phyloP scores from a whole-genome alignment of 2,113 vertebrate species.

The Callospermophilus lateralis region DNA sequence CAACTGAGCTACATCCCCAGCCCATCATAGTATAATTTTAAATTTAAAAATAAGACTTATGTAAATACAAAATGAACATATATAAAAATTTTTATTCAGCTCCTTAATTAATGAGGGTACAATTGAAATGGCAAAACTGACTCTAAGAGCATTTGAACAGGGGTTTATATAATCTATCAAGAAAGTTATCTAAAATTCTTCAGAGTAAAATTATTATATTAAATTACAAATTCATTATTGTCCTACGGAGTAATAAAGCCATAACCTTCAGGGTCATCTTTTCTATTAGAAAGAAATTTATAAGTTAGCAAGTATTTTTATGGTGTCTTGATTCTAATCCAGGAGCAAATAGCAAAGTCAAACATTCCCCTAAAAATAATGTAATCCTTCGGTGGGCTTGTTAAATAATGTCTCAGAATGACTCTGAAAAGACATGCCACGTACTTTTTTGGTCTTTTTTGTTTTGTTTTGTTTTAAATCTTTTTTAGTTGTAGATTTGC shows the following conservation, averaged over 20 bases:
- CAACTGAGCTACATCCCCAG: no score
- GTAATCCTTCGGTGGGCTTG: neutral
- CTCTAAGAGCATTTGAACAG: neutral
- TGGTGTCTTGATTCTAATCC: neutral
- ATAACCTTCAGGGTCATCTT: neutral
- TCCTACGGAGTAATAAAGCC: neutral
- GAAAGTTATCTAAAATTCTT: neutral
- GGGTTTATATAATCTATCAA: neutral
- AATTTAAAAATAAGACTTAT: neutral
- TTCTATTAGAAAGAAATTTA: constrained; percentile 23
- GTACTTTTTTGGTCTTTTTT: neutral
- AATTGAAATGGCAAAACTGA: neutral
- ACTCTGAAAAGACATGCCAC: neutral
- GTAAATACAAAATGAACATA: constrained; percentile 35
- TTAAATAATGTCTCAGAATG: neutral
- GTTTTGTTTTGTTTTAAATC: no score
- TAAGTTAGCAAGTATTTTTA: neutral
- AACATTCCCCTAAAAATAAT: neutral
- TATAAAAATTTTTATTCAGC: constrained; percentile 21
- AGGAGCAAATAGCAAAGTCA: neutral
- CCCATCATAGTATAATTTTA: neutral
- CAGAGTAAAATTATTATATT: neutral
- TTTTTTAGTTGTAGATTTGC: no score
- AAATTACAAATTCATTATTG: neutral
- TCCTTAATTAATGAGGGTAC: constrained; percentile 35